A percentile compares a stretch with the other conserved stretches of the same genome.
These are phyloP conservation scores for Pteropus rufus DNA, from an alignment of 2,797 vertebrate species.

Conservation along the genomic window DNA sequence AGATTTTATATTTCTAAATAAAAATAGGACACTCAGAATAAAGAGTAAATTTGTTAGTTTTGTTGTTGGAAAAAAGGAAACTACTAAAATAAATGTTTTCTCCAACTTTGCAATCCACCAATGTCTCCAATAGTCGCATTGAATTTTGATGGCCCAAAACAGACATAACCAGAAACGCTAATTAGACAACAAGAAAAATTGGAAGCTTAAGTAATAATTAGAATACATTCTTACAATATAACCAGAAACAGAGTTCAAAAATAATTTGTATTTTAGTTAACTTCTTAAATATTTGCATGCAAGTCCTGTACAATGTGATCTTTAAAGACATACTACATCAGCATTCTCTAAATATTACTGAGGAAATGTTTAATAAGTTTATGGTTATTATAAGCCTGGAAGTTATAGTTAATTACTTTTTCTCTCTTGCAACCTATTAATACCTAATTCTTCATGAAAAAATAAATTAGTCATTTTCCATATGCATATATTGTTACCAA, in stretches of 20 bases:
- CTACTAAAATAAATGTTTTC: not conserved
- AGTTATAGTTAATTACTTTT: constrained; percentile 82
- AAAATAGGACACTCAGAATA: not conserved
- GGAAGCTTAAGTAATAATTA: constrained; percentile 1
- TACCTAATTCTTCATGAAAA: constrained; percentile 70
- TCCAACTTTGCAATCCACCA: not conserved
- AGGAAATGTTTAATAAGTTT: constrained; percentile 71
- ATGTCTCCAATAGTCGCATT: not conserved
- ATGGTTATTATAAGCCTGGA: constrained; percentile 75
- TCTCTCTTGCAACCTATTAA: constrained; percentile 63
- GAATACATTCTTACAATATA: constrained; percentile 18
- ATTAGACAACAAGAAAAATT: not conserved
- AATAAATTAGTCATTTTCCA: constrained; percentile 80
- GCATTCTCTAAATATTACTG: constrained; percentile 63
- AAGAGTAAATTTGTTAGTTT: not conserved
- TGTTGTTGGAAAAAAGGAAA: not conserved
- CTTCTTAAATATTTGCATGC: constrained; percentile 61
- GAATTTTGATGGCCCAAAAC: not conserved
- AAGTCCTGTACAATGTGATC: constrained; percentile 40
- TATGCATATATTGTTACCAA: constrained; percentile 71
- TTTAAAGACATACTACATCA: constrained; percentile 62
- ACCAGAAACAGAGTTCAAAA: constrained; percentile 12
- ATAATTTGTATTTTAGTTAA: constrained; percentile 64
- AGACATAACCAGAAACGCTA: not conserved
- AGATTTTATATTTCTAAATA: not conserved